Evolutionary conservation across 2,888 invertebrate species (phyloP).

Genomic region (Nysson spinosus): DNA sequence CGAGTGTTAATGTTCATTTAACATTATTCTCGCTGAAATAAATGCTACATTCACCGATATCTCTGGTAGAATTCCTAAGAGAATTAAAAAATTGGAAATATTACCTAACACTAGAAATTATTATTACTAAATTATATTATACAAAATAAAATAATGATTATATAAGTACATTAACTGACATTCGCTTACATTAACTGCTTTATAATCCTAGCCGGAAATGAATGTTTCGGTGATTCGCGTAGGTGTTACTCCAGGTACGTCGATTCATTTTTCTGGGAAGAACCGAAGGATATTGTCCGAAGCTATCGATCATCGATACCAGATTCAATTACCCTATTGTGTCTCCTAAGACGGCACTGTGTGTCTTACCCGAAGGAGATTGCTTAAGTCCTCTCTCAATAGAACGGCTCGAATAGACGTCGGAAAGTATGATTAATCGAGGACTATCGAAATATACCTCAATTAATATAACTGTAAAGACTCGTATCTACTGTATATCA

Average conservation of each 20-base stretch:
- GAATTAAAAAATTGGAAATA: too few relatives aligned
- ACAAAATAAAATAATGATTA: too few relatives aligned
- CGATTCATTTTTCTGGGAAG: slow-evolving; percentile 58
- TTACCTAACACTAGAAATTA: too few relatives aligned
- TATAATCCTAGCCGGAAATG: slow-evolving; percentile 29
- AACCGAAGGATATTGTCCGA: slow-evolving; percentile 44
- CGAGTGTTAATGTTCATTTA: neutral
- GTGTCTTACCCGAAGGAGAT: slow-evolving; percentile 48
- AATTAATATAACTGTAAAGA: slow-evolving; percentile 36
- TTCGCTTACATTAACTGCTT: too few relatives aligned
- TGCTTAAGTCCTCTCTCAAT: slow-evolving; percentile 32
- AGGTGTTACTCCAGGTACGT: slow-evolving; percentile 53
- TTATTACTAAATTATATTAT: too few relatives aligned
- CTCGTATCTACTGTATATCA: neutral
- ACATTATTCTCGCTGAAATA: too few relatives aligned
- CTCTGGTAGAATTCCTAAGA: too few relatives aligned
- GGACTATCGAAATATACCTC: slow-evolving; percentile 33
- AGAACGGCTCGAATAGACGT: slow-evolving; percentile 36
- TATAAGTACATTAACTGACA: slow-evolving; percentile 11
- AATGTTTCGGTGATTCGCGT: slow-evolving; percentile 42
- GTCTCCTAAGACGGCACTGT: slow-evolving; percentile 37
- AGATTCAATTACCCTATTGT: slow-evolving; percentile 61
- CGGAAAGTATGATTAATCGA: slow-evolving; percentile 44
- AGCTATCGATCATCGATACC: slow-evolving; percentile 58
- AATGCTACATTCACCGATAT: too few relatives aligned